Evolutionary conservation across 2,888 invertebrate species (phyloP).

Genomic region (Lycocerus yunnanus): DNA sequence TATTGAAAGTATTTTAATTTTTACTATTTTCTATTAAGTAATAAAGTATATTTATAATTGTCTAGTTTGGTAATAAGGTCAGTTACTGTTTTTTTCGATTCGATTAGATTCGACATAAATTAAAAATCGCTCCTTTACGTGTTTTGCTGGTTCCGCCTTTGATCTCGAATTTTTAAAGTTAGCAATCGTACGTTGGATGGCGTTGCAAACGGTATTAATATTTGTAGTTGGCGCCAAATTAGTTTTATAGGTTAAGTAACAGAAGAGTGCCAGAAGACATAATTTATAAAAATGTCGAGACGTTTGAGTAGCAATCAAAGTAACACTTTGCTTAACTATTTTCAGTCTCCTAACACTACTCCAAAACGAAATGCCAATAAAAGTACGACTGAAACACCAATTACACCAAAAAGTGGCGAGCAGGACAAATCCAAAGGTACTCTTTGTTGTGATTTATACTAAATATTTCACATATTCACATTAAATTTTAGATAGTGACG

Average conservation of each 20-base stretch:
- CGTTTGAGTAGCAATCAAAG: slow-evolving; percentile 37
- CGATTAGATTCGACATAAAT: no score
- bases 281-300: slow-evolving; percentile 38
- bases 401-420: not conserved
- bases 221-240: not conserved
- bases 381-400: not conserved
- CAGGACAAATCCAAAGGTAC: not conserved
- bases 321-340: slow-evolving; percentile 49
- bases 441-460: slow-evolving; percentile 2
- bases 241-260: not conserved
- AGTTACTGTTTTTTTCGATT: no score
- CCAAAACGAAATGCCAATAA: slow-evolving; percentile 22
- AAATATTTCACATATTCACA: not conserved
- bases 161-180: no score
- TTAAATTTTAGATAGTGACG: not conserved
- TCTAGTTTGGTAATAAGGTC: no score
- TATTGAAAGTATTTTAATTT: no score
- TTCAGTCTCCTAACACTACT: slow-evolving; percentile 43
- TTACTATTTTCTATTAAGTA: no score
- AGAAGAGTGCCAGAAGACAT: not conserved
- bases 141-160: no score
- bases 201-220: no score
- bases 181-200: no score
- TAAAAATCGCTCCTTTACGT: no score
- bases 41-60: no score